These are phyloP conservation scores for Sebastes schlegelii DNA, from an alignment of 2,113 vertebrate species.

Conservation along the genomic window DNA sequence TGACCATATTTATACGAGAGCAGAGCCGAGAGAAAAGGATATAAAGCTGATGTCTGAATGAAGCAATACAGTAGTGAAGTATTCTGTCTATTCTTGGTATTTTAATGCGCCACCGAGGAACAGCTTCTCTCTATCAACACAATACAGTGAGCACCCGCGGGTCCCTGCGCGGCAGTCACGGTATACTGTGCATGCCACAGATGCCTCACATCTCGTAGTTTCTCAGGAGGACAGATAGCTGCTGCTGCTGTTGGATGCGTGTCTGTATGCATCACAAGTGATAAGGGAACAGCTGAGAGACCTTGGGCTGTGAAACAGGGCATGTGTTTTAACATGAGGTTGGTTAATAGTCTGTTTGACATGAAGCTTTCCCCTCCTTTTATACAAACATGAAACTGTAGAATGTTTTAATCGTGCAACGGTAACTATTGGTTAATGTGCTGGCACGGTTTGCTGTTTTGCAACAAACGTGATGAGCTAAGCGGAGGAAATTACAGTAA, in stretches of 20 bases:
- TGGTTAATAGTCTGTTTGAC: not conserved
- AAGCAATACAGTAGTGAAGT: not conserved
- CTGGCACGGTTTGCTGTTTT: slow-evolving; percentile 36
- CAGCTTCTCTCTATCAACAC: slow-evolving; percentile 24
- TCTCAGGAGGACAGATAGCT: not conserved
- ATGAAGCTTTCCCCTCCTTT: not conserved
- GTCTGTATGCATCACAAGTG: slow-evolving; percentile 23
- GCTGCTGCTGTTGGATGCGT: slow-evolving; percentile 4
- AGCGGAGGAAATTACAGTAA: slow-evolving; percentile 32
- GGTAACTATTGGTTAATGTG: slow-evolving; percentile 9
- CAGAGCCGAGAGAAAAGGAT: slow-evolving; percentile 18
- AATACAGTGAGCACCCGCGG: slow-evolving; percentile 19
- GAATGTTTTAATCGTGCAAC: not conserved
- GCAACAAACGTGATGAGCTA: slow-evolving; percentile 44
- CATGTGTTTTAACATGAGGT: slow-evolving; percentile 2
- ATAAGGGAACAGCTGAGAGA: slow-evolving; percentile 45
- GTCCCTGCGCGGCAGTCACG: slow-evolving; percentile 3
- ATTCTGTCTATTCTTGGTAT: slow-evolving; percentile 47
- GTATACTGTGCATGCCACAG: slow-evolving; percentile 32
- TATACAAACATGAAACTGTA: not conserved
- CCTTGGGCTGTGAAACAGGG: not conserved
- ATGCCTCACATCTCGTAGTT: slow-evolving; percentile 44
- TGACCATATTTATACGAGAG: slow-evolving; percentile 78
- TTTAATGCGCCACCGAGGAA: slow-evolving; percentile 21
- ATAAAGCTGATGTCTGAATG: not conserved